Evolutionary conservation across 2,113 vertebrate genomes (phyloP).

Genomic region (Microtus richardsoni): DNA sequence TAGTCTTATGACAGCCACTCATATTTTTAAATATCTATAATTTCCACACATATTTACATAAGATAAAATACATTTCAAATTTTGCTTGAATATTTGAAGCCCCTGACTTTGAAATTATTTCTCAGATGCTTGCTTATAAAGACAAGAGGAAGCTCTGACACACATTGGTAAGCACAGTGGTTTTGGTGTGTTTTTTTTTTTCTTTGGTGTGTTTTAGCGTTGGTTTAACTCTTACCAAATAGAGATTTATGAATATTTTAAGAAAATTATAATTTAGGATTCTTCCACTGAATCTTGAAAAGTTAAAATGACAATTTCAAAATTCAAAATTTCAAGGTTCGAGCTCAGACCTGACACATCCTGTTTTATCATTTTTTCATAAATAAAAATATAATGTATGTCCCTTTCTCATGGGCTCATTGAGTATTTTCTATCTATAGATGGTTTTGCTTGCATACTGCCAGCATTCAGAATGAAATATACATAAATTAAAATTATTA

Average conservation of each 20-base stretch:
- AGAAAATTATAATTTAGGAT: slow-evolving; percentile 1
- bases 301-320: slow-evolving; percentile 66
- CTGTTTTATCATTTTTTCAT: neutral
- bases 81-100: neutral
- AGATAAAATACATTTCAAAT: slow-evolving; percentile 8
- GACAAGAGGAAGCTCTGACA: neutral
- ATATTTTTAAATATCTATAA: neutral
- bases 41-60: neutral
- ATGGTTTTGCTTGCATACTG: slow-evolving; percentile 48
- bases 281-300: slow-evolving; percentile 52
- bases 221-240: slow-evolving; percentile 43
- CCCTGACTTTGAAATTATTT: slow-evolving; percentile 11
- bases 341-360: neutral
- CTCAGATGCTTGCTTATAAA: neutral
- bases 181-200: slow-evolving; percentile 23
- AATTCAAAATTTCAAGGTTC: slow-evolving; percentile 55
- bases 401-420: neutral
- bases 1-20: neutral
- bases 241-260: slow-evolving; percentile 54
- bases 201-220: slow-evolving; percentile 46
- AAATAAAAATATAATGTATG: slow-evolving; percentile 44
- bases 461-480: neutral
- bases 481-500: neutral
- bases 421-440: neutral
- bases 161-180: neutral